A percentile compares a stretch with the other conserved stretches of the same genome.
These are phyloP conservation scores for Atherix ibis DNA, from an alignment of 2,888 invertebrate species.

Conservation along the genomic window DNA sequence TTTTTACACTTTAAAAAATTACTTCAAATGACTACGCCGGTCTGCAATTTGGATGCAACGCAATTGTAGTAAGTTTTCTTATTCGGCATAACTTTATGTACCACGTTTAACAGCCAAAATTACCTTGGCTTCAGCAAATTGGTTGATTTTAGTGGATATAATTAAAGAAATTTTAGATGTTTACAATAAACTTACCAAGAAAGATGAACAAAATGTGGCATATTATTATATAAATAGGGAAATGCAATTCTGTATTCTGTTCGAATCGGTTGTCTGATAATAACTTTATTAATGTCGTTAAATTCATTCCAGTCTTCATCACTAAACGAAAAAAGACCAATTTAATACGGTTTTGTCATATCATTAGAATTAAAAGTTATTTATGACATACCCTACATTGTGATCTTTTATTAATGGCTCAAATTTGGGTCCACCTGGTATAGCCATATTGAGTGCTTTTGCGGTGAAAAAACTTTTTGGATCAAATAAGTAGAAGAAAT, in stretches of 20 bases:
- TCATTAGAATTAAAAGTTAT: not conserved
- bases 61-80: conserved; percentile 40
- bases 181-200: conserved; percentile 73
- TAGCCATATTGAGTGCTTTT: conserved; percentile 98
- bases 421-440: conserved; percentile 99
- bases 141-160: conserved; percentile 11
- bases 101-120: conserved; percentile 14
- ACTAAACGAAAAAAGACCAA: conserved; percentile 33
- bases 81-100: conserved; percentile 21
- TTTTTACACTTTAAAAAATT: conserved; percentile 14
- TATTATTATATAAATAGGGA: conserved; percentile 96
- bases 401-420: conserved; percentile 98
- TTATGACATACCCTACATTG: conserved; percentile 62
- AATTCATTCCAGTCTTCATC: conserved; percentile 99
- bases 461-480: conserved; percentile 99
- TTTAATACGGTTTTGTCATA: conserved; percentile 4
- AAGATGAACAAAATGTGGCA: conserved; percentile 95
- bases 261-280: conserved; percentile 93
- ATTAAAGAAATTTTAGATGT: not conserved
- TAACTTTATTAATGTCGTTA: conserved; percentile 99
- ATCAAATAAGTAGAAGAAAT: conserved; percentile 98
- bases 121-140: not conserved
- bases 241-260: conserved; percentile 99
- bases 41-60: too few relatives aligned
- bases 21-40: conserved; percentile 39